Evolutionary conservation across 2,797 vertebrate species (phyloP), one percentile per base, ranked within the genome.

Genomic region (Pseudochirops cupreus): DNA sequence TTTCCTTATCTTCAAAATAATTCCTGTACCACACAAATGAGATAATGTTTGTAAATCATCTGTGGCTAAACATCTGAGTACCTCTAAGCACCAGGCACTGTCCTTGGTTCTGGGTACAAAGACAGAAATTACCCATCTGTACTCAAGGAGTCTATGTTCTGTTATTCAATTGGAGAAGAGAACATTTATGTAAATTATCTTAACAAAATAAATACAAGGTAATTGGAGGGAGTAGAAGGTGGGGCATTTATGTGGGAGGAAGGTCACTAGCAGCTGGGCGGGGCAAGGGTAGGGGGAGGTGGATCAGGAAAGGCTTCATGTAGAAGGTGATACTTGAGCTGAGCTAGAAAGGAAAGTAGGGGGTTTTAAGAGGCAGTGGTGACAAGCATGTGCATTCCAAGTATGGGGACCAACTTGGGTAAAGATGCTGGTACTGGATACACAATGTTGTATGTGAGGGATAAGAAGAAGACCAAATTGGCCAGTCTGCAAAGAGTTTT

Each of bases 1-100:
- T 18, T 94, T 96, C 94, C 82, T 95, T 29, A 11, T 55, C 90
- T 93, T 13, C 90, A 56, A 91, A 59, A 67, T 91, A 55, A 10
- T 53, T 92, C 5, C 56, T 82, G 9, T 46, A n/a, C 90, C n/a
- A 12, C 52, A 52, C 82, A 50, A 50, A 14, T 26, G 57, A 33
- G 74, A 91, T 46, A 57, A 31, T 58, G 11, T 14, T 29, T 50
- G 33, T 74, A 92, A 91, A 52, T 91, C 39, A 33, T 24, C n/a
- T 39, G 0, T 0, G 59, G 56, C 14, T 26, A 16, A 52, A n/a
- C 50, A 56, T 55, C 93, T 31, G 57, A 94, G 91, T 57, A 56
- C 54, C 55, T 89, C 0, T 58, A 0, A 21, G 28, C 91, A 3
- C 58, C 56, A 59, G 46, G 21, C 46, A n/a, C 57, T 4, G 0